Base-by-base conservation (phyloP, 2,113 vertebrate species). In the Podarcis cretensis region DNA sequence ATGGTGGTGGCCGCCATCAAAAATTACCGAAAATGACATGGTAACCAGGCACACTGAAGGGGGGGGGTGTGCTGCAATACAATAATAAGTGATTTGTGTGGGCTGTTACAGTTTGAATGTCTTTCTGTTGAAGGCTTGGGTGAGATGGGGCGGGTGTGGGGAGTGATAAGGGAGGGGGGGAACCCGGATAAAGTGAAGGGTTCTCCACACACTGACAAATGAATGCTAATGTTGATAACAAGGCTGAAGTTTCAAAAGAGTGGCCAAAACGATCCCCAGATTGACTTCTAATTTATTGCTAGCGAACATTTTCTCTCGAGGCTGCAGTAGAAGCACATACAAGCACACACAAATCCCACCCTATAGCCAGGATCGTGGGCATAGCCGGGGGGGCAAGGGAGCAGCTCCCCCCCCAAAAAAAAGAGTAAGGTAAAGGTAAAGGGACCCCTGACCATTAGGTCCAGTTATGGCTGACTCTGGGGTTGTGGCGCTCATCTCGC, bases 11-110 rank as follows among this genome's bases (percentile, higher is more conserved):
- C 94, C 89, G 90, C 91, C 88, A 95, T 95, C 89, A 93, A 94
- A 91, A 96, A 95, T 95, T 91, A 94, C 87, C 95, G 87, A 92
- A 95, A 96, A 96, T 95, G 95, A 95, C 86, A 93, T 32, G 71
- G 91, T 94, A 95, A 95, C 93, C 85, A 84, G 83, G 48, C 87
- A 80, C 75, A 35, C 43, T 48, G 75, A 59, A n/a, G 63, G 30
- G 37, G 25, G 43, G 2, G 16, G 1, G 73, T 13, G 13, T 5
- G 13, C 43, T 32, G 35, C 30, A 14, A 85, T 85, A 89, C 91
- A 85, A 87, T 0, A 86, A 93, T 57, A 94, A 94, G 91, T 95
- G 90, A 94, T 94, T 95, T 92, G 93, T 71, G 85, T 88, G 93
- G 78, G 92, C 74, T 90, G 91, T 93, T 92, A 86, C 79, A 91